phyloP scores from a whole-genome alignment of 2,797 vertebrate species.

The Danio jaintianensis region DNA sequence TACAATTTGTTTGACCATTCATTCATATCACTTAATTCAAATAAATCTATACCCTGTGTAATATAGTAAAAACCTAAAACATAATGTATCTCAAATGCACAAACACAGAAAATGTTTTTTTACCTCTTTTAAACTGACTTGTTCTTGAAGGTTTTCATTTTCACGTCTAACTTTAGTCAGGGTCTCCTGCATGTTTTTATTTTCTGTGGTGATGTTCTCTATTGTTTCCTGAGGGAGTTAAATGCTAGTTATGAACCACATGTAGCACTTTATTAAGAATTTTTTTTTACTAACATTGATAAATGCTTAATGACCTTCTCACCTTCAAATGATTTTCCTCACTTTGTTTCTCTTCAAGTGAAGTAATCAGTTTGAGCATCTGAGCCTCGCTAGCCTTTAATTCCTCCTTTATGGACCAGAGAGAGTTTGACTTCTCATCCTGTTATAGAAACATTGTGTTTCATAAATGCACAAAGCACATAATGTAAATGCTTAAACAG shows the following conservation, averaged over 20 bases:
- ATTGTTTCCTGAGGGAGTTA: slow-evolving; percentile 71
- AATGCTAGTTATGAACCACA: background rate
- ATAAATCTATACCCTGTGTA: background rate
- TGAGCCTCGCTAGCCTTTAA: slow-evolving; percentile 61
- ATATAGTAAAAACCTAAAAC: background rate
- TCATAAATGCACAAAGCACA: slow-evolving; percentile 6
- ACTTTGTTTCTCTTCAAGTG: slow-evolving; percentile 69
- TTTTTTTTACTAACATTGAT: background rate
- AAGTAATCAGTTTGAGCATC: slow-evolving; percentile 67
- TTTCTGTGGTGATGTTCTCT: slow-evolving; percentile 71
- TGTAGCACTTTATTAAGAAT: background rate
- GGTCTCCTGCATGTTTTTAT: slow-evolving; percentile 71
- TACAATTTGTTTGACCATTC: background rate
- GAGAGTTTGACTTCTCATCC: slow-evolving; percentile 67
- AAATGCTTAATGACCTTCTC: background rate
- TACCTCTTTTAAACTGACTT: slow-evolving; percentile 76
- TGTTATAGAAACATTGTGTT: slow-evolving; percentile 51
- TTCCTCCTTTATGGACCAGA: slow-evolving; percentile 66
- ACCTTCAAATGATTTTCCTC: slow-evolving; percentile 73
- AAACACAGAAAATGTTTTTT: slow-evolving; percentile 51
- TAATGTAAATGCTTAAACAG: slow-evolving; percentile 4
- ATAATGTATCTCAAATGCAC: background rate
- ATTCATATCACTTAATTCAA: background rate
- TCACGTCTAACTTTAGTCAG: slow-evolving; percentile 75
- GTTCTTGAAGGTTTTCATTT: slow-evolving; percentile 71